phyloP scores from a whole-genome alignment of 2,888 invertebrate species.

The Watsonalla binaria region DNA sequence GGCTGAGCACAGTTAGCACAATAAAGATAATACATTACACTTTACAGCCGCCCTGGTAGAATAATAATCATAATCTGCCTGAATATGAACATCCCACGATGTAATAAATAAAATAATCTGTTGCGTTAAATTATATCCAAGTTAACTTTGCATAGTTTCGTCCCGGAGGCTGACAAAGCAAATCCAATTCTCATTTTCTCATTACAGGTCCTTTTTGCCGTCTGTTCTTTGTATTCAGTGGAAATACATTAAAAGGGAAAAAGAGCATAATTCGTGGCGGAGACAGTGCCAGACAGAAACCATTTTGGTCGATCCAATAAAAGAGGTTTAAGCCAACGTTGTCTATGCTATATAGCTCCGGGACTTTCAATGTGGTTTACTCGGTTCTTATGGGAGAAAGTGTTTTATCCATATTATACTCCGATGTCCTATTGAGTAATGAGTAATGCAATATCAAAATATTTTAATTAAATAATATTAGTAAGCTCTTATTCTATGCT shows the following conservation, averaged over 20 bases:
- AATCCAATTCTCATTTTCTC: conserved; percentile 67
- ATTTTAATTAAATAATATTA: too few relatives aligned
- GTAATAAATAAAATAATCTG: conserved; percentile 24
- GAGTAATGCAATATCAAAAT: too few relatives aligned
- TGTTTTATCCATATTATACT: background rate
- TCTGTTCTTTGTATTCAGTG: conserved; percentile 49
- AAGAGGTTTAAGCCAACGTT: conserved; percentile 17
- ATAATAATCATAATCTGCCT: too few relatives aligned
- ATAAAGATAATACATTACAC: too few relatives aligned
- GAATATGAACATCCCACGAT: conserved; percentile 13
- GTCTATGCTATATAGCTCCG: background rate
- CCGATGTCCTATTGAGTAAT: too few relatives aligned
- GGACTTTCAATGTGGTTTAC: background rate
- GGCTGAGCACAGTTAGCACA: too few relatives aligned
- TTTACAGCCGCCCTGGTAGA: too few relatives aligned
- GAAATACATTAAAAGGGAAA: conserved; percentile 43
- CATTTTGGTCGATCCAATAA: conserved; percentile 29
- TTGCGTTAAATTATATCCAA: conserved; percentile 23
- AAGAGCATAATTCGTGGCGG: conserved; percentile 9
- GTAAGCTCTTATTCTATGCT: too few relatives aligned
- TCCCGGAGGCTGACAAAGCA: conserved; percentile 50
- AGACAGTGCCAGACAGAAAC: conserved; percentile 17
- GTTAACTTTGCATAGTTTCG: conserved; percentile 39
- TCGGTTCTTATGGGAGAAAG: background rate
- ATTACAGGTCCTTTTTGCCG: conserved; percentile 52